These are phyloP conservation scores for Oxyscelio sp. DNA, from an alignment of 2,888 invertebrate genomes.

Conservation along the genomic window DNA sequence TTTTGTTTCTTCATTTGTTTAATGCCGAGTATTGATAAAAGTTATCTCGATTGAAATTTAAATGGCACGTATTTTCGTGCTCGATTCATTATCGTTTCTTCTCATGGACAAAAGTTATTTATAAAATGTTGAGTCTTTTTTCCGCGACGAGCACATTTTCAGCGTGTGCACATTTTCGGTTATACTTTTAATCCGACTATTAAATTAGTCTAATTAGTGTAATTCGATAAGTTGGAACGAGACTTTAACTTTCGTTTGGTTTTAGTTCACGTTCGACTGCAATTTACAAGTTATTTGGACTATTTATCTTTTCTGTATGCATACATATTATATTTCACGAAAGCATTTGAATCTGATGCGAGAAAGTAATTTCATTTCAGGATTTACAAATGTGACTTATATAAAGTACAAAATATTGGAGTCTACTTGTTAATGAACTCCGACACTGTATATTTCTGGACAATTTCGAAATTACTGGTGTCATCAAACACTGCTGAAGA, in stretches of 20 bases:
- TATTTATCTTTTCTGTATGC: conserved; percentile 41
- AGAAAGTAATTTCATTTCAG: conserved; percentile 7
- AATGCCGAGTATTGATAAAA: conserved; percentile 20
- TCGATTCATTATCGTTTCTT: not conserved
- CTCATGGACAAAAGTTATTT: not conserved
- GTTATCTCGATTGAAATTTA: conserved; percentile 25
- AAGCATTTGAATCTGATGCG: conserved; percentile 3
- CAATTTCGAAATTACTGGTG: conserved; percentile 31
- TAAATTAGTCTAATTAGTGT: conserved; percentile 15
- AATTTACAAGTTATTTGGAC: conserved; percentile 15
- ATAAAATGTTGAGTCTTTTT: not conserved
- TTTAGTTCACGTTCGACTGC: not conserved
- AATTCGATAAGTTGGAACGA: conserved; percentile 20
- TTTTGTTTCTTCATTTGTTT: not conserved
- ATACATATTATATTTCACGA: conserved; percentile 7
- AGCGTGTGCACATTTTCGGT: not conserved
- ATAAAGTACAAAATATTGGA: conserved; percentile 58
- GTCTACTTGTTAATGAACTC: conserved; percentile 16
- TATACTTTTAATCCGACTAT: not conserved
- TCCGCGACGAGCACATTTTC: not conserved
- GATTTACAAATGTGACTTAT: conserved; percentile 23
- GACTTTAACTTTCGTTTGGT: not conserved
- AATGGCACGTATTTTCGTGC: conserved; percentile 9
- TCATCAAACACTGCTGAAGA: conserved; percentile 41
- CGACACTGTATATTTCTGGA: conserved; percentile 11